A percentile compares a stretch with the other conserved stretches of the same genome.
Evolutionary conservation across 2,797 vertebrate genomes (phyloP).

Genomic region (Leucoraja ocellata): DNA sequence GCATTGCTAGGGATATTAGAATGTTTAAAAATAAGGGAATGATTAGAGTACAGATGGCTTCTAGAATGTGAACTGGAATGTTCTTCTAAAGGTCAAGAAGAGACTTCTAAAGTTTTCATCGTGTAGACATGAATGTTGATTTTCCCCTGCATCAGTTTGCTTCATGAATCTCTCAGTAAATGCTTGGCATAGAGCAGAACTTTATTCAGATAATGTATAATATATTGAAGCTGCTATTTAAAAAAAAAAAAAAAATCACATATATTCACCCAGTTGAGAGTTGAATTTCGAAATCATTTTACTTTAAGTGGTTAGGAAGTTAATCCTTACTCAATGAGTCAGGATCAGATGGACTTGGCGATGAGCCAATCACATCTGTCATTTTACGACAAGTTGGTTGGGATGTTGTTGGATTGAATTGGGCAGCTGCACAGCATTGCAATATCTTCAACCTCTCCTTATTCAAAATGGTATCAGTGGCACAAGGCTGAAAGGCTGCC

Average conservation of each 20-base stretch:
- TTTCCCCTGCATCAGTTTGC: not conserved
- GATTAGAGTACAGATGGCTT: not conserved
- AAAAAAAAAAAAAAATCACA: not conserved
- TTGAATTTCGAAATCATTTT: not conserved
- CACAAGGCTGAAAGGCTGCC: not conserved
- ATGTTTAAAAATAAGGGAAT: not conserved
- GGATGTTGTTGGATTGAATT: not conserved
- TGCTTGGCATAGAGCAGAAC: not conserved
- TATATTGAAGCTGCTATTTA: not conserved
- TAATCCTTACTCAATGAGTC: not conserved
- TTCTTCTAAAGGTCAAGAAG: not conserved
- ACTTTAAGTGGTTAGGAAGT: not conserved
- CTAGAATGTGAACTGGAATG: not conserved
- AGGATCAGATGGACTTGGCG: not conserved
- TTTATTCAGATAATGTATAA: not conserved
- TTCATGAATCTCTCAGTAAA: not conserved
- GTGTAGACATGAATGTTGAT: not conserved
- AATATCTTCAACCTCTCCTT: not conserved
- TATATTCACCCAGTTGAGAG: not conserved
- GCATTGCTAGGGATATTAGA: not conserved
- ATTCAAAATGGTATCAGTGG: conserved; percentile 1
- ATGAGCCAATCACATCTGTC: not conserved
- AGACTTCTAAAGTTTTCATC: not conserved
- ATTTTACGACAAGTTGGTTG: not conserved
- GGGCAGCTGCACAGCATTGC: not conserved